Conservation (phyloP, 2,797 vertebrate genomes). For the Hafferia zeledoni region DNA sequence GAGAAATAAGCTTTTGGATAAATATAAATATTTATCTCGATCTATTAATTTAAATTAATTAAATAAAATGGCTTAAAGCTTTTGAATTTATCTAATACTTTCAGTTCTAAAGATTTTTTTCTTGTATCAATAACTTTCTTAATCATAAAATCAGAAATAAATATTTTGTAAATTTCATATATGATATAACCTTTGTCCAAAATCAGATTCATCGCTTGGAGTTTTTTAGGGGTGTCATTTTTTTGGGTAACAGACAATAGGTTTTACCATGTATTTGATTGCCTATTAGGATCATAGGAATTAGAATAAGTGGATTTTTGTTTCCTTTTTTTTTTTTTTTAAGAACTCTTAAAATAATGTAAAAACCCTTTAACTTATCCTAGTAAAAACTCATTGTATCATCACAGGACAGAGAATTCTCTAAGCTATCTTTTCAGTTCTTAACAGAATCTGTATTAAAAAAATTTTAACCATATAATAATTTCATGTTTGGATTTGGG, state of each 20-base stretch:
- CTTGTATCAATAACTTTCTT: background rate
- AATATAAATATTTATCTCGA: conserved; percentile 54
- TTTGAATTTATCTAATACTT: background rate
- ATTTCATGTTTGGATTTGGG: background rate
- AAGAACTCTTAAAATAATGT: background rate
- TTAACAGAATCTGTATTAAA: background rate
- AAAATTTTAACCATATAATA: background rate
- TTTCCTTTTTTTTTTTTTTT: background rate
- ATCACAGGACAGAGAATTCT: background rate
- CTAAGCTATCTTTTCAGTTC: background rate
- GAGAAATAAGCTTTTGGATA: conserved; percentile 25
- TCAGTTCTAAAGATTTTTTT: background rate
- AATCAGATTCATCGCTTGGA: background rate
- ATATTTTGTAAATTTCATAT: background rate
- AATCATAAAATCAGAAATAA: background rate
- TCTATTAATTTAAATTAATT: conserved; percentile 32
- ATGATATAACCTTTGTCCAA: background rate
- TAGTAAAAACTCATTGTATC: background rate
- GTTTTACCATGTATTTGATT: background rate
- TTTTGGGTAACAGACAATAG: background rate
- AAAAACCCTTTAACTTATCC: background rate
- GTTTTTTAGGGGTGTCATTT: accelerated
- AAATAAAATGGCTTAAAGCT: background rate
- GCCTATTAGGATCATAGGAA: background rate
- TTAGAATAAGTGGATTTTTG: background rate